Evolutionary conservation across 2,113 vertebrate genomes (phyloP).

Genomic region (Crypturellus undulatus): DNA sequence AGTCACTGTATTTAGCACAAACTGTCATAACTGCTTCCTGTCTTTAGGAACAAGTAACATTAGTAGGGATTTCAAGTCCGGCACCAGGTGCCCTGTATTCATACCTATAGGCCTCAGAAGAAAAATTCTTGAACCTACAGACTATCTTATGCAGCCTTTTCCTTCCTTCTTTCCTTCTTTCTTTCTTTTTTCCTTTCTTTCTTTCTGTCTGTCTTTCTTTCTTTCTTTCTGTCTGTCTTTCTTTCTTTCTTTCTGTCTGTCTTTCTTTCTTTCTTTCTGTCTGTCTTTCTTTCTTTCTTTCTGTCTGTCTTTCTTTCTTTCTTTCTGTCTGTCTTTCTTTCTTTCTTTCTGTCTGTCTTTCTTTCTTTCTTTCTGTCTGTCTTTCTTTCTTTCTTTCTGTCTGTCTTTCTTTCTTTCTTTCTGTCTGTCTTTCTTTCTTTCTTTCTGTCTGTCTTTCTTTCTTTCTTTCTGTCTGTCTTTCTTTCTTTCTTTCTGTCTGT

Average conservation of each 20-base stretch:
- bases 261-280: background rate
- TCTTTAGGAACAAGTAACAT: constrained; percentile 50
- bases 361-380: background rate
- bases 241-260: constrained; percentile 2
- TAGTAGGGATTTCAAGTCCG: constrained; percentile 47
- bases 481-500: background rate
- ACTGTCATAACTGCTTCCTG: background rate
- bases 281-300: background rate
- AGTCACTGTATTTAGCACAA: constrained; percentile 11
- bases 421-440: background rate
- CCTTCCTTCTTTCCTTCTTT: too few relatives aligned
- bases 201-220: background rate
- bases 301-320: too few relatives aligned
- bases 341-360: too few relatives aligned
- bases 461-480: background rate
- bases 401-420: too few relatives aligned
- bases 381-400: background rate
- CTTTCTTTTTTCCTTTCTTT: background rate
- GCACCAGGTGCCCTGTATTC: constrained; percentile 43
- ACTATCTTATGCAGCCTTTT: constrained; percentile 65
- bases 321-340: too few relatives aligned
- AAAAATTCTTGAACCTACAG: constrained; percentile 80
- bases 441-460: background rate
- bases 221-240: background rate
- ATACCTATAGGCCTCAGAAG: constrained; percentile 60